Base-by-base conservation (phyloP, 2,797 vertebrate species). In the Picus viridis region DNA sequence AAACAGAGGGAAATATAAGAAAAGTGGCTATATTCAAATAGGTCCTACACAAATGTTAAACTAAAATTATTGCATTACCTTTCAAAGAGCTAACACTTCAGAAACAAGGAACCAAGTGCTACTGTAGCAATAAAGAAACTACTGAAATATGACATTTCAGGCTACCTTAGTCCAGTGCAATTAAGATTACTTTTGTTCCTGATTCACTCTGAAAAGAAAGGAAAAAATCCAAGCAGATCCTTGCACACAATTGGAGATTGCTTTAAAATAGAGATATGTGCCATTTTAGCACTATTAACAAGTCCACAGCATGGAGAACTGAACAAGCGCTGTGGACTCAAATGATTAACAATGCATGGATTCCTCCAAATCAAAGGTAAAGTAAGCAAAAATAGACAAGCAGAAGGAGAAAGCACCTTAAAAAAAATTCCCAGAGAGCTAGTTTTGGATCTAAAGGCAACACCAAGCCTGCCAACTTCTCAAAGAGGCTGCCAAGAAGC, bases 401-500 rank as follows among this genome's bases (percentile, higher is more conserved):
- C 71, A 94, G 74, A 92, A 95, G 75, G 85, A 83, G 43, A 92
- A 68, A 86, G 56, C 74, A 93, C 84, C 92, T 93, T 85, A 70
- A 89, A 96, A 92, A 95, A 90, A 56, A 94, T 89, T 93, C 93
- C 80, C 84, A 90, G 77, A 90, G 82, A 88, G 71, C 57, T 75
- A 69, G 86, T 94, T 95, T 74, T 91, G 90, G 70, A 96, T 84
- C 88, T 93, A 88, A 84, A 95, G 88, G 75, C 94, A 96, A 91
- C 85, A 91, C 68, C 91, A 95, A 82, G 90, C 91, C 89, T 95
- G 91, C 81, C 93, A 94, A 47, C 74, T 94, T 88, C 91, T 79
- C 78, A 43, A 94, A 86, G 73, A 95, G 74, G 84, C 83, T 95
- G 93, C 89, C 95, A 96, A 97, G 85, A 91, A 95, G 81, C 93